These are phyloP conservation scores for Microdon myrmicae DNA, from an alignment of 2,888 invertebrate genomes.

Conservation along the genomic window DNA sequence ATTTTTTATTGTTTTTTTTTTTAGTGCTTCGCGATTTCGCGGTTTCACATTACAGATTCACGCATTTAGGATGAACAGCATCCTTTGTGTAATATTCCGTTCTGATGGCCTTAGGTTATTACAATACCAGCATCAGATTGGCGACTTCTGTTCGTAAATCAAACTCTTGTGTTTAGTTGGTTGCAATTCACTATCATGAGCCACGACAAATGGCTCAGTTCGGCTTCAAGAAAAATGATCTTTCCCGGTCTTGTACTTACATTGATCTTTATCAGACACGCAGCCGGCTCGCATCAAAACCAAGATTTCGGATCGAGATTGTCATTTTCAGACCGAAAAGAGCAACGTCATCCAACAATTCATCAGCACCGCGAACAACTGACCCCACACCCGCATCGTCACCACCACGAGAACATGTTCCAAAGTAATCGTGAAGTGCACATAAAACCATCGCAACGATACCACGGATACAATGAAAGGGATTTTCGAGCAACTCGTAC, in stretches of 20 bases:
- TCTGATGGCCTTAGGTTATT: constrained; percentile 8
- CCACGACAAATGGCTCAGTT: constrained; percentile 25
- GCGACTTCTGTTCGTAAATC: constrained; percentile 5
- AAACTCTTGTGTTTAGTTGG: background rate
- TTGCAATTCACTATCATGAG: constrained; percentile 1
- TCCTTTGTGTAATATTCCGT: constrained; percentile 3
- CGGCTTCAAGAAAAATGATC: constrained; percentile 24
- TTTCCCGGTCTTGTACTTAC: constrained; percentile 22
- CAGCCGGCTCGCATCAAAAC: constrained; percentile 10
- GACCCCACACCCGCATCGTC: constrained; percentile 22
- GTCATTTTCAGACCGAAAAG: constrained; percentile 4
- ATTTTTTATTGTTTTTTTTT: background rate
- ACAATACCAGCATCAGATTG: constrained; percentile 9
- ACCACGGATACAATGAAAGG: constrained; percentile 15
- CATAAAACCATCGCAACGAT: constrained; percentile 27
- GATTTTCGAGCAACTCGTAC: constrained; percentile 20
- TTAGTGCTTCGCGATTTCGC: background rate
- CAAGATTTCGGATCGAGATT: constrained; percentile 2
- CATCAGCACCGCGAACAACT: constrained; percentile 8
- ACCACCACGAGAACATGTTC: constrained; percentile 24
- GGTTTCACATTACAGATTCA: background rate
- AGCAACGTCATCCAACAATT: constrained; percentile 9
- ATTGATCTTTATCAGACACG: constrained; percentile 30
- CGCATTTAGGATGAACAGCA: constrained; percentile 17
- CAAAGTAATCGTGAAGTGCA: constrained; percentile 35